Conservation (phyloP, 2,797 vertebrate genomes). For the Propithecus deckenii region DNA sequence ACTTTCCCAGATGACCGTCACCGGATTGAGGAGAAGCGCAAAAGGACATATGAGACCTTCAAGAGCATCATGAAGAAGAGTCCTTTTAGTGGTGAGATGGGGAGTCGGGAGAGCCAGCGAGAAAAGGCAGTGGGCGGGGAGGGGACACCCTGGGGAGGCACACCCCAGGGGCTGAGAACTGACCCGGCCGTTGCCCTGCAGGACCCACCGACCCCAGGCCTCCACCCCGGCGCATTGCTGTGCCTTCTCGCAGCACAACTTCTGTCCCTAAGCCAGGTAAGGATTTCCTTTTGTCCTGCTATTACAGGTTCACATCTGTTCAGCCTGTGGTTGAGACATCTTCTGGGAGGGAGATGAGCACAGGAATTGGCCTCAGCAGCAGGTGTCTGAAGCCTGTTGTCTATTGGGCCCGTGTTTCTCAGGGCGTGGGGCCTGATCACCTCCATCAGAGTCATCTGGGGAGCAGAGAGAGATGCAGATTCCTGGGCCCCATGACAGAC, state of each 20-base stretch:
- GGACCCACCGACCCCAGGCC: conserved; percentile 70
- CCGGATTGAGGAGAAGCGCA: conserved; percentile 92
- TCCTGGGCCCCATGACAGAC: not conserved
- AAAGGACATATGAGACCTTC: conserved; percentile 91
- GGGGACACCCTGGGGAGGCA: not conserved
- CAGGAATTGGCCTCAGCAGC: not conserved
- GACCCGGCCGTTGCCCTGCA: conserved; percentile 30
- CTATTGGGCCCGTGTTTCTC: not conserved
- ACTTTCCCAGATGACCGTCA: conserved; percentile 88
- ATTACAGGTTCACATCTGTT: not conserved
- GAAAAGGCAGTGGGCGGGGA: not conserved
- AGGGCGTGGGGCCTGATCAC: not conserved
- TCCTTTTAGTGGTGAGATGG: conserved; percentile 85
- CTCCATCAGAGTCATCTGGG: not conserved
- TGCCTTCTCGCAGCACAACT: conserved; percentile 70
- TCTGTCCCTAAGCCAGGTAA: conserved; percentile 73
- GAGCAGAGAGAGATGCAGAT: not conserved
- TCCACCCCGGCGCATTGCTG: conserved; percentile 79
- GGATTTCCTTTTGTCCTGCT: not conserved
- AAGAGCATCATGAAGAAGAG: conserved; percentile 90
- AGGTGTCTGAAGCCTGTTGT: not conserved
- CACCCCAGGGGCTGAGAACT: conserved; percentile 36
- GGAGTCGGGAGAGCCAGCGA: not conserved
- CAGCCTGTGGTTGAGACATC: not conserved
- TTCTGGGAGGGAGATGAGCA: not conserved